Percentiles rank a stretch among this genome's conserved stretches.
These are phyloP conservation scores for Drusus annulatus DNA, from an alignment of 1,140 invertebrate genomes.

Conservation along the genomic window DNA sequence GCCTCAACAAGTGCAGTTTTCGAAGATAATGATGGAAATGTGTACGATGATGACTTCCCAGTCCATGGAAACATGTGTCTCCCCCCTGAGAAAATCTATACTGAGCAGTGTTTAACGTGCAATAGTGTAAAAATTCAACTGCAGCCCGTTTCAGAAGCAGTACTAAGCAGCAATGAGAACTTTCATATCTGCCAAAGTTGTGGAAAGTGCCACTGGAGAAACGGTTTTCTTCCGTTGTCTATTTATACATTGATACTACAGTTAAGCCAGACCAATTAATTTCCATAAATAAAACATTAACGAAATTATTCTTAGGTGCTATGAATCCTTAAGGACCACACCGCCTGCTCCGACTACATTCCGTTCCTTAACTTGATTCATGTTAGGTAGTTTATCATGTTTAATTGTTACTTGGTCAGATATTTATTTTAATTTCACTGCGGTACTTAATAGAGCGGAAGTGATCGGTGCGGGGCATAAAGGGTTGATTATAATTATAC, in stretches of 20 bases:
- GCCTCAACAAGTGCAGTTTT: constrained; percentile 25
- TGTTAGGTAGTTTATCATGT: no score
- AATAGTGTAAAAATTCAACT: constrained; percentile 70
- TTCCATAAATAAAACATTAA: not conserved
- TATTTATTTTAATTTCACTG: no score
- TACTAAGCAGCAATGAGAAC: constrained; percentile 67
- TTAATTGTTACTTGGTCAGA: no score
- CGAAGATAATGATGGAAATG: constrained; percentile 32
- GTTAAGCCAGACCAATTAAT: constrained; percentile 14
- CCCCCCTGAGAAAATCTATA: constrained; percentile 63
- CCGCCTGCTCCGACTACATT: no score
- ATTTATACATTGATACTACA: constrained; percentile 24
- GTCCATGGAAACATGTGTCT: constrained; percentile 55
- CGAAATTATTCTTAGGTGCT: constrained; percentile 10
- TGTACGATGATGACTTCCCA: constrained; percentile 58
- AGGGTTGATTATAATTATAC: no score
- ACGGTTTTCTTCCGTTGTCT: constrained; percentile 24
- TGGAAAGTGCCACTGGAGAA: constrained; percentile 78
- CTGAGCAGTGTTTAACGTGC: constrained; percentile 65
- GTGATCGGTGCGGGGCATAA: no score
- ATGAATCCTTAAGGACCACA: constrained; percentile 5
- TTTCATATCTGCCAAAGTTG: constrained; percentile 77
- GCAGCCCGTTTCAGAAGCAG: constrained; percentile 67
- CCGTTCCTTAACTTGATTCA: no score
- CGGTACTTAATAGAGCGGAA: no score